phyloP scores from a whole-genome alignment of 2,888 invertebrate species.

The Leptopterna dolabrata region DNA sequence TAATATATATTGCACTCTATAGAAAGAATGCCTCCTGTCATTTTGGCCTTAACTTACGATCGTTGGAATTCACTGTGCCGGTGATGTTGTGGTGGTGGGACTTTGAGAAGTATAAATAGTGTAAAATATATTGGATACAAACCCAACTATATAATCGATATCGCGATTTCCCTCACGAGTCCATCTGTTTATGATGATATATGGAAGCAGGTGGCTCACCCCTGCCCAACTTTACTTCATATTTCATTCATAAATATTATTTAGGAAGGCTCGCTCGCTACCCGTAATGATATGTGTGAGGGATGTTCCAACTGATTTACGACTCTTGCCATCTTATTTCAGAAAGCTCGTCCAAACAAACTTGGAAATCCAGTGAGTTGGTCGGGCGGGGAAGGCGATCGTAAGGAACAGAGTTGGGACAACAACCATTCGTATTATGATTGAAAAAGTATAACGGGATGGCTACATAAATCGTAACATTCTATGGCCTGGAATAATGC shows the following conservation, averaged over 20 bases:
- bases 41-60: no score
- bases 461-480: background rate
- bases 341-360: background rate
- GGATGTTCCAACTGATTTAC: background rate
- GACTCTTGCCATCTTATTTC: background rate
- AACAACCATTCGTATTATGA: background rate
- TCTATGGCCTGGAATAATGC: background rate
- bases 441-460: background rate
- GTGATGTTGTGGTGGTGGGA: no score
- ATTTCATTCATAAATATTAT: background rate
- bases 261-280: background rate
- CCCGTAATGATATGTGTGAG: background rate
- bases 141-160: background rate
- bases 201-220: background rate
- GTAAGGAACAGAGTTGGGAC: background rate
- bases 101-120: no score
- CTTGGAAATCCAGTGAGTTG: background rate
- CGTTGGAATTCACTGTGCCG: no score
- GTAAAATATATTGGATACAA: no score
- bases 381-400: background rate
- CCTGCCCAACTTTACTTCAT: background rate
- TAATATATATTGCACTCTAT: no score
- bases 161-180: background rate
- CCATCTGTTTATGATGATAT: background rate
- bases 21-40: no score